phyloP scores from a whole-genome alignment of 2,888 invertebrate genomes.

The Sphaerophoria rueppellii region DNA sequence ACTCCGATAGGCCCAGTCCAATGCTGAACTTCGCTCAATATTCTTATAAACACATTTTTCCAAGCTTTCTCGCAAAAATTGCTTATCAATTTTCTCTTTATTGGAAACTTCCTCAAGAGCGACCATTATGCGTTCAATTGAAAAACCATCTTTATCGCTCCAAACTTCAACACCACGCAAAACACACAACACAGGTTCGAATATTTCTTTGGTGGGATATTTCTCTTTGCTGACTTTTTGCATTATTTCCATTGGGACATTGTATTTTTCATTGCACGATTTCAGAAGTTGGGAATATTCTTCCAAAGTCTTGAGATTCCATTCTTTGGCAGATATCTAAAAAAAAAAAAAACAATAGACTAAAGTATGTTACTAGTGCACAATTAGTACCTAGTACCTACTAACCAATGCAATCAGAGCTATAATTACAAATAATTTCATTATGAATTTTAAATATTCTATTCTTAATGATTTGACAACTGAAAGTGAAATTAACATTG shows the following conservation, averaged over 20 bases:
- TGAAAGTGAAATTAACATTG: no score
- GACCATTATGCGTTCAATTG: background rate
- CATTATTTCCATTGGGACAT: background rate
- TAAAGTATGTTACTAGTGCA: no score
- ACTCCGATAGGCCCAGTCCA: slow-evolving; percentile 49
- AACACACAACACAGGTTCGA: background rate
- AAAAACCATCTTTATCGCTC: background rate
- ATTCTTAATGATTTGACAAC: no score
- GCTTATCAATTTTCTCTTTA: background rate
- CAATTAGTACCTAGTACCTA: no score
- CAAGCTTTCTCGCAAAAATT: slow-evolving; percentile 9
- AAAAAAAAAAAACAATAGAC: background rate
- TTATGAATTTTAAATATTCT: no score
- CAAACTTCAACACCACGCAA: background rate
- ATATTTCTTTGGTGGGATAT: background rate
- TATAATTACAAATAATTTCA: no score
- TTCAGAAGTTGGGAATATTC: background rate
- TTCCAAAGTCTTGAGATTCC: background rate
- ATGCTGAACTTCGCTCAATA: slow-evolving; percentile 29
- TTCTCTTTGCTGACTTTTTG: background rate
- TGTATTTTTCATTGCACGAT: background rate
- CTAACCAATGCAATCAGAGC: no score
- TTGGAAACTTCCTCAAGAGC: background rate
- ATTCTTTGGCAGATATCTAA: slow-evolving; percentile 2
- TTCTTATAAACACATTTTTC: slow-evolving; percentile 43